Base-by-base conservation (phyloP, 1,140 invertebrate species). In the Eriocheir sinensis region DNA sequence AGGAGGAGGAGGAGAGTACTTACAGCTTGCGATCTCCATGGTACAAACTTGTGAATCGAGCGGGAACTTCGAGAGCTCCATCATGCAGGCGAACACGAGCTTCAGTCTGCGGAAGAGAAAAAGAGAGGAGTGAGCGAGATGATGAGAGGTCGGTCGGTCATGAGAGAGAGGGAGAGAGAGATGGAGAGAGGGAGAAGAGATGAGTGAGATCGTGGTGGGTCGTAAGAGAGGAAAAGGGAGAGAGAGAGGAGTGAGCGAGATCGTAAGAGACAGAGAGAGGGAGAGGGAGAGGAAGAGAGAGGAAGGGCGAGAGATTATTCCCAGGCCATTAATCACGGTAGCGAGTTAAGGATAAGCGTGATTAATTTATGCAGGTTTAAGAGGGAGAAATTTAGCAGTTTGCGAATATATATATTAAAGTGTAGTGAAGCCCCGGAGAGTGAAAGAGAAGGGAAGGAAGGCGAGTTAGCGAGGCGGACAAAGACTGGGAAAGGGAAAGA, bases 71-170 rank as follows among this genome's bases (percentile, higher is more conserved):
- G 97, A 97, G 4, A 98, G 96, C 96, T 98, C 97, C 97, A 97
- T 97, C 97, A 98, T 98, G 96, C 97, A 97, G 3, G 97, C 97
- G 96, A 98, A 98, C 12, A 97, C 97, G 44, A 98, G 96, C 95
- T 97, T 97, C 91, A 98, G 96, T 96, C 97, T 97, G 89, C 32
- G 41, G 80, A 9, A 60, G 36, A 2, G 36, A 90, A 48, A 90
- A 6, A 60, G 9, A 27, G 40, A 32, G 34, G 3, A 72, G 60
- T 15, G 60, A 72, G 60, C 12, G 60, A 72, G 60, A 72, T 12
- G 27, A 72, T 15, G 60, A 72, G 60, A 72, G 60, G 27, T 12
- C 12, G 60, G 27, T 12, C 12, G 60, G 27, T 12, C 12, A 27
- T 15, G 60, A 72, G 60, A 72, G 60, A 72, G 60, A 72, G 60